phyloP scores from a whole-genome alignment of 2,113 vertebrate species.

The Epinephelus cyanopodus region DNA sequence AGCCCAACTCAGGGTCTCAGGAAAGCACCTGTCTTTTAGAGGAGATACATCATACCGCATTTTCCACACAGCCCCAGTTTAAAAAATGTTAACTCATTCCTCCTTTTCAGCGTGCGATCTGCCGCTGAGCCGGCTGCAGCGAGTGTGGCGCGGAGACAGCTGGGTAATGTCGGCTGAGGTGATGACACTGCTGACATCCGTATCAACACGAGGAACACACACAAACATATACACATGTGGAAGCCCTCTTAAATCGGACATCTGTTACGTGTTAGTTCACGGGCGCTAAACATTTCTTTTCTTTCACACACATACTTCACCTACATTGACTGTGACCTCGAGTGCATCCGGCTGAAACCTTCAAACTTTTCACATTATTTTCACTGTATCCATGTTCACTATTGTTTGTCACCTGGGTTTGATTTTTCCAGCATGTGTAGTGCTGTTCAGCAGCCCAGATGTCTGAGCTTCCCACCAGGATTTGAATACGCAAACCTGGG shows the following conservation, averaged over 20 bases:
- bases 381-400: background rate
- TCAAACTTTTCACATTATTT: constrained; percentile 4
- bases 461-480: background rate
- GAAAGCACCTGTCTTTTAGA: constrained; percentile 58
- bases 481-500: background rate
- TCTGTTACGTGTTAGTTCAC: constrained; percentile 61
- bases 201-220: constrained; percentile 51
- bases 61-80: constrained; percentile 22
- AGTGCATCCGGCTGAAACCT: background rate
- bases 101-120: constrained; percentile 18
- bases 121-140: background rate
- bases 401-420: constrained; percentile 10
- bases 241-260: constrained; percentile 52
- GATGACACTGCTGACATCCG: constrained; percentile 45
- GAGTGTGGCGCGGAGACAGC: constrained; percentile 57
- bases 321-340: background rate
- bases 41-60: constrained; percentile 26
- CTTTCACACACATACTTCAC: background rate
- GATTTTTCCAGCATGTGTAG: background rate
- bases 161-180: constrained; percentile 54
- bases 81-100: constrained; percentile 11
- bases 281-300: constrained; percentile 23
- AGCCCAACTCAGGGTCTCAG: constrained; percentile 17
- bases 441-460: background rate
- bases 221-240: constrained; percentile 57